Base-by-base conservation (phyloP, 2,113 vertebrate genomes). In the Hippolais icterina region DNA sequence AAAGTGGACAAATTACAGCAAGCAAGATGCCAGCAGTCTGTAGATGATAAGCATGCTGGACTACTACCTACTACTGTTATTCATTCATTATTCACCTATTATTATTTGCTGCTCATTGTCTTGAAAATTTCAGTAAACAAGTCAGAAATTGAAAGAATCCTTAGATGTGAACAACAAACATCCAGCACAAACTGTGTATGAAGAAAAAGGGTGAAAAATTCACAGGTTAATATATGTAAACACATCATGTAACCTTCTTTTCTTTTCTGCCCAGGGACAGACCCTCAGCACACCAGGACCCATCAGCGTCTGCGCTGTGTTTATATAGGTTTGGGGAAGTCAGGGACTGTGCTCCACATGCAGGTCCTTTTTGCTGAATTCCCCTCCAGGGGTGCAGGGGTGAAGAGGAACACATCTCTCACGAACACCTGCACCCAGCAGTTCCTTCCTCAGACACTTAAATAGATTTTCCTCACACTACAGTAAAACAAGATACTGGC, bases 331-430 rank as follows among this genome's bases (percentile, higher is more conserved):
- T 92, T 94, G 96, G 94, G 97, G 97, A 98, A 97, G 97, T 94
- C 81, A 9, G 74, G 90, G 84, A 78, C 85, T 8, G 2, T 52
- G 87, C 81, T 94, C 96, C 94, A 87, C 88, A 71, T 5, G 3
- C 29, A 31, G 80, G 96, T 94, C 94, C 78, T 72, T 70, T 92
- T 71, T 93, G 91, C 94, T 96, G 96, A 98, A 98, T 97, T 97
- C 97, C 97, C 97, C 98, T 95, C 81, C 91, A 90, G 96, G 96
- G 96, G 91, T 2, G 1, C 81, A 83, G 88, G 83, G 94, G 82
- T 37, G 21, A 97, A 98, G 97, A 98, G 97, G 97, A 98, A 97
- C 95, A 96, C 83, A 83, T 95, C 70, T 39, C 91, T 93, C 35
- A 18, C 60, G 84, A 94, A 97, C 97, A 98, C 97, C 98, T 98